These are phyloP conservation scores for Palythoa grandis DNA, from an alignment of 92 coral and sea anemone genomes.

Conservation along the genomic window DNA sequence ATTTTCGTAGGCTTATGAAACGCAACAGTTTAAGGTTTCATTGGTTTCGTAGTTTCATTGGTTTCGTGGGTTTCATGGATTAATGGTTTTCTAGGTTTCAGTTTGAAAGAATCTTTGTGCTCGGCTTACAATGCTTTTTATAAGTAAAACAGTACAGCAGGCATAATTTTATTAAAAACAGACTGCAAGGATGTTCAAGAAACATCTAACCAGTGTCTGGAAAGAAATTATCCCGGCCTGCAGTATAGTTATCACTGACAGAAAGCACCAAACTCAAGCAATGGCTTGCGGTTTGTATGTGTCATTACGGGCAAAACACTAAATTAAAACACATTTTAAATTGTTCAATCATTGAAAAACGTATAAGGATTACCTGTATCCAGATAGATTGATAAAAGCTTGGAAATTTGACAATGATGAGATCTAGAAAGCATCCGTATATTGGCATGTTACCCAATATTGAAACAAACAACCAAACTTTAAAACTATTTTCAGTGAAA, in stretches of 20 bases:
- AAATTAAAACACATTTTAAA: background rate
- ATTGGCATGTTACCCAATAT: background rate
- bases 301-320: background rate
- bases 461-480: background rate
- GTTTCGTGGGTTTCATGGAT: background rate
- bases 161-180: background rate
- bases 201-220: background rate
- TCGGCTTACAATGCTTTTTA: background rate
- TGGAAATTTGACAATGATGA: too few relatives aligned
- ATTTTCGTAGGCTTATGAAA: background rate
- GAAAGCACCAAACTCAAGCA: background rate
- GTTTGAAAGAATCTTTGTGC: background rate
- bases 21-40: background rate
- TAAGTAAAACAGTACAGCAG: background rate
- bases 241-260: background rate
- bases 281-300: background rate
- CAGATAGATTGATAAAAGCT: too few relatives aligned
- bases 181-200: background rate
- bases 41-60: background rate
- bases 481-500: background rate
- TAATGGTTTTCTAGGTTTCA: background rate
- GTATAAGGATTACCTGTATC: too few relatives aligned
- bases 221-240: background rate
- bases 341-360: background rate
- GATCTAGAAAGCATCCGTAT: too few relatives aligned